Evolutionary conservation across 1,140 invertebrate genomes (phyloP).

Genomic region (Goniozus legneri): DNA sequence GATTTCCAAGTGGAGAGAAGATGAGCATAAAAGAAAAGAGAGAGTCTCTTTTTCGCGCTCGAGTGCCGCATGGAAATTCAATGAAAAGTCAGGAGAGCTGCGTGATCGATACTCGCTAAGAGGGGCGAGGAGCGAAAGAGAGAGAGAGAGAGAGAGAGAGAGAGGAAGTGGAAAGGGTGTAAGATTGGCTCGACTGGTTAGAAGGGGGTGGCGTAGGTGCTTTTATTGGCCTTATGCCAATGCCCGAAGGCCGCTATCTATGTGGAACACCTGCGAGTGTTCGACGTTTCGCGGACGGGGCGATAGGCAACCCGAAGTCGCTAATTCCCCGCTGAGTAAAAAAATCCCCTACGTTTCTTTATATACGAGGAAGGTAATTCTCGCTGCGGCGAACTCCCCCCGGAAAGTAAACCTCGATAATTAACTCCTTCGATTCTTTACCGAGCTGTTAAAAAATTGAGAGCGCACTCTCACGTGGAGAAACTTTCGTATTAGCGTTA

Average conservation of each 20-base stretch:
- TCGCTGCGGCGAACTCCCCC: neutral
- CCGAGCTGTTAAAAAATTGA: neutral
- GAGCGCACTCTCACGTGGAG: neutral
- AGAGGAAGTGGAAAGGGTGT: neutral
- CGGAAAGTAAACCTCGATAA: neutral
- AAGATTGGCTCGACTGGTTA: neutral
- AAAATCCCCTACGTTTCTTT: conserved; percentile 22
- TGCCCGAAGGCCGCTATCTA: conserved; percentile 51
- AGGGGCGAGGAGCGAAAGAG: neutral
- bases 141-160: conserved; percentile 4
- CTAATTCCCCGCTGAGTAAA: too few species aligned
- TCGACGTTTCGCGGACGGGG: conserved; percentile 35
- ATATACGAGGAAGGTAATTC: conserved; percentile 9
- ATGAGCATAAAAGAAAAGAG: neutral
- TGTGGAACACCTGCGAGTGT: conserved; percentile 51
- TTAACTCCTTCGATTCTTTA: too few species aligned
- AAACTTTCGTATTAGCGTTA: too few species aligned
- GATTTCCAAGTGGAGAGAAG: too few species aligned
- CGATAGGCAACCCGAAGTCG: too few species aligned
- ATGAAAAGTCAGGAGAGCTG: conserved; percentile 43
- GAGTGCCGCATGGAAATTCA: conserved; percentile 46
- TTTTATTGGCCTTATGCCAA: conserved; percentile 52
- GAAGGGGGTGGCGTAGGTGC: conserved; percentile 33
- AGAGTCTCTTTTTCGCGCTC: conserved; percentile 17
- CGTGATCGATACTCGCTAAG: conserved; percentile 44